A percentile compares a stretch with the other conserved stretches of the same genome.
Evolutionary conservation across 1,140 invertebrate genomes (phyloP).

Genomic region (Pseudachorutes palmiensis): DNA sequence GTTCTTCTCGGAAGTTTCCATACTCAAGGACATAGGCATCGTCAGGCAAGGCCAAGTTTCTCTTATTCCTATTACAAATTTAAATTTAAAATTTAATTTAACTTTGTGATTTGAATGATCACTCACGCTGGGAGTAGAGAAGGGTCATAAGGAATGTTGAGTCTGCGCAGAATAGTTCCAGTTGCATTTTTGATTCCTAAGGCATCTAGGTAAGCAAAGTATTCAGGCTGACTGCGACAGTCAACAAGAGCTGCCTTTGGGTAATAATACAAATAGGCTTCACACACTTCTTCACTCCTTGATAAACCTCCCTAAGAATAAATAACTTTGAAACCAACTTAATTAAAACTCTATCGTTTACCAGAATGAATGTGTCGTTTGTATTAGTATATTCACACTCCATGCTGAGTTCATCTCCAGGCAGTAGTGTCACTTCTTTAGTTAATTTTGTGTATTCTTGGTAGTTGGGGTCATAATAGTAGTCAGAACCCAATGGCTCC

Average conservation of each 20-base stretch:
- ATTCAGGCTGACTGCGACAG: slow-evolving; percentile 73
- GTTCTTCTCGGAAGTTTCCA: not conserved
- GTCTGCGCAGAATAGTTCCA: not conserved
- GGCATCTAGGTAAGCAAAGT: slow-evolving; percentile 53
- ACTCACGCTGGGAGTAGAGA: not conserved
- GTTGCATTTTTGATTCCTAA: not conserved
- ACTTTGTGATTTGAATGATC: not conserved
- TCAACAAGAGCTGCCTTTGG: slow-evolving; percentile 63
- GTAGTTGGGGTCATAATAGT: slow-evolving; percentile 71
- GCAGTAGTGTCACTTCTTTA: slow-evolving; percentile 61
- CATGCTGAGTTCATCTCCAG: slow-evolving; percentile 67
- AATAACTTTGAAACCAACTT: not conserved
- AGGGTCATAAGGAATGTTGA: not conserved
- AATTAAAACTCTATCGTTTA: slow-evolving; percentile 28
- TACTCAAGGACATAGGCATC: slow-evolving; percentile 4
- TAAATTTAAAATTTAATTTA: not conserved
- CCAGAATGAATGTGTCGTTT: slow-evolving; percentile 39
- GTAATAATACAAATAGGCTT: slow-evolving; percentile 73
- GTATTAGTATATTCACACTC: slow-evolving; percentile 61
- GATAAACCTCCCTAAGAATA: slow-evolving; percentile 59
- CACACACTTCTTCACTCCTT: slow-evolving; percentile 73
- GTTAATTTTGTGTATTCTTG: slow-evolving; percentile 65
- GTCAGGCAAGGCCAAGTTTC: not conserved
- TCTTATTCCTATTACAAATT: not conserved
- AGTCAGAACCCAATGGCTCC: slow-evolving; percentile 60